Conservation (phyloP, 2,113 vertebrate genomes). For the Lagopus muta region DNA sequence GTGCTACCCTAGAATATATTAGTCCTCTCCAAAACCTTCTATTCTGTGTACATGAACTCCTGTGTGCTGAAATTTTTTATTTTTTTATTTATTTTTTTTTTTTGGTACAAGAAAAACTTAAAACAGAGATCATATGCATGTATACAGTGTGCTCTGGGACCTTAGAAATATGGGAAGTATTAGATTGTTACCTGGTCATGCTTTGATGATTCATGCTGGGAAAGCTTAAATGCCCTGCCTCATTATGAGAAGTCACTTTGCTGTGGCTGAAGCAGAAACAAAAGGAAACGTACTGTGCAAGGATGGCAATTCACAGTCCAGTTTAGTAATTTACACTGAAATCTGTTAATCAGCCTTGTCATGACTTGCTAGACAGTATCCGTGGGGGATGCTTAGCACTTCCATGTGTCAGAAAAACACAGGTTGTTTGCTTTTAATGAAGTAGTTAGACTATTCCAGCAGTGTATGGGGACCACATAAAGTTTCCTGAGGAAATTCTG, state of each 20-base stretch:
- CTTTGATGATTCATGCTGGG: background rate
- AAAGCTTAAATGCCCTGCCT: background rate
- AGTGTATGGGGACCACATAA: background rate
- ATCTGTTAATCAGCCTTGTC: background rate
- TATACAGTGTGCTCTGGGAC: background rate
- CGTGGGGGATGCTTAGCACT: background rate
- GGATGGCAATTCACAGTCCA: background rate
- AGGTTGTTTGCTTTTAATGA: background rate
- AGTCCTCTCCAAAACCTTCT: background rate
- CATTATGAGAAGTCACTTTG: background rate
- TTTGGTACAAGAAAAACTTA: background rate
- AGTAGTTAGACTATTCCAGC: background rate
- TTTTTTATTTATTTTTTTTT: background rate
- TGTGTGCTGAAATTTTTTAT: background rate
- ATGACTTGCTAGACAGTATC: background rate
- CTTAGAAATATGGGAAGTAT: background rate
- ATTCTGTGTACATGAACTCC: background rate
- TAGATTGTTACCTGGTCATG: background rate
- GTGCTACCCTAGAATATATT: background rate
- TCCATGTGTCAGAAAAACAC: background rate
- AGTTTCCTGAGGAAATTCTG: conserved; percentile 1
- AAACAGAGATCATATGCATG: background rate
- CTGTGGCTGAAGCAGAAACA: background rate
- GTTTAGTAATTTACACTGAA: background rate
- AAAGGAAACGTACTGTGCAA: background rate